Base-by-base conservation (phyloP, 1,140 invertebrate genomes). In the Calephelis nemesis region DNA sequence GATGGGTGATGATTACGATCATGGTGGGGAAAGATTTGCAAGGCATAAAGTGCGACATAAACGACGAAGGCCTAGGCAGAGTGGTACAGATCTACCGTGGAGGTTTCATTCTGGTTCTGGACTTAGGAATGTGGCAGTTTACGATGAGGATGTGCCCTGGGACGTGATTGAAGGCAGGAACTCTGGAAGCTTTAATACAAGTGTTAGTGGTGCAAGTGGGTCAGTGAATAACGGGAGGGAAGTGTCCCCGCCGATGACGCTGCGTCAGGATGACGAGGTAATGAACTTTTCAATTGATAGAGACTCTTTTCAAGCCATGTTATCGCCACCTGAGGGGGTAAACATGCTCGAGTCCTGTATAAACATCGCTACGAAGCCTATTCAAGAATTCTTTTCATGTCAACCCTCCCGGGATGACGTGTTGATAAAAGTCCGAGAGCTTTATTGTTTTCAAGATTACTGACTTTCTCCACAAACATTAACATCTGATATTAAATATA, bases 41-140 rank as follows among this genome's bases (percentile, higher is more conserved):
- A 82, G 86, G 62, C 89, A 91, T 62, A 83, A 83, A 78, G 89
- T 91, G 60, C 70, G 89, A 65, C 89, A 91, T 65, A 91, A 91
- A 83, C 68, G 89, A 52, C 82, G 88, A 0, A 71, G 84, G 64
- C 80, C 87, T 4, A 74, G 87, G 48, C 81, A 88, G 70, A 84
- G 80, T 62, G 86, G 86, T n/a, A 78, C 81, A 12, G 82, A 86
- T 7, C 70, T 84, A 2, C 88, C 87, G 4, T 91, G 87, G 87
- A 80, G 84, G 66, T 91, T 91, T 68, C 88, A 91, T 54, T 76
- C 80, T 12, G 87, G 85, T 0, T 66, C 73, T 8, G 67, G 75
- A 62, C 19, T 81, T 65, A 65, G 83, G 62, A 91, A 91, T 71
- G 87, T 90, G 45, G 79, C 79, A 15, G 81, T 84, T 65, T 91